phyloP scores from a whole-genome alignment of 1,140 invertebrate genomes.

The Dendrolimus punctatus region DNA sequence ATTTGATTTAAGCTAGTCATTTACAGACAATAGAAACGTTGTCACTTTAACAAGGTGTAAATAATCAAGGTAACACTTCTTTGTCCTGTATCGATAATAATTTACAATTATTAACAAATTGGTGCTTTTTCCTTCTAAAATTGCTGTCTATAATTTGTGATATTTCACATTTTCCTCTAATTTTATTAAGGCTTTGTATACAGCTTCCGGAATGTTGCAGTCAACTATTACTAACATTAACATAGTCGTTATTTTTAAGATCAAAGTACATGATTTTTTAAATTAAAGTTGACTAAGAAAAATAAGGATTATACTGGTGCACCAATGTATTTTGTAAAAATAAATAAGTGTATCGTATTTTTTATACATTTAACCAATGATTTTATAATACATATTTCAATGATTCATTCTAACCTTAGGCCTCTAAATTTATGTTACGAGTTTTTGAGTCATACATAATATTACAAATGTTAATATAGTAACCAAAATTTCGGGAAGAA shows the following conservation, averaged over 20 bases:
- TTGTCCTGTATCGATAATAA: constrained; percentile 25
- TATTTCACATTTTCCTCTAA: constrained; percentile 41
- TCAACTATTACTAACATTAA: constrained; percentile 61
- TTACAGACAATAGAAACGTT: constrained; percentile 19
- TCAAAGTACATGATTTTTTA: too few species aligned
- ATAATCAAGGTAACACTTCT: constrained; percentile 31
- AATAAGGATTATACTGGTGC: constrained; percentile 38
- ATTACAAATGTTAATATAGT: too few species aligned
- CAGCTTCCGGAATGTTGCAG: constrained; percentile 68
- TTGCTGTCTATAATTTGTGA: constrained; percentile 47
- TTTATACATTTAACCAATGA: constrained; percentile 1
- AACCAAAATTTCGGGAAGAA: too few species aligned
- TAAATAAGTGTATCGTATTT: background rate
- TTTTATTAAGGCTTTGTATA: constrained; percentile 60
- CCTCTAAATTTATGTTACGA: too few species aligned
- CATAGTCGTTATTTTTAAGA: constrained; percentile 32
- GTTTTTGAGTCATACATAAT: too few species aligned
- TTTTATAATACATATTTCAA: constrained; percentile 5
- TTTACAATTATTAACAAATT: constrained; percentile 43
- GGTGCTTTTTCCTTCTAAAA: constrained; percentile 42
- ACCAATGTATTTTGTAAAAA: constrained; percentile 27
- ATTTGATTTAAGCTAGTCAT: constrained; percentile 40
- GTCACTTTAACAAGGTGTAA: constrained; percentile 31
- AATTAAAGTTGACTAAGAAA: constrained; percentile 10
- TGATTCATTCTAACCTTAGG: too few species aligned